phyloP scores from a whole-genome alignment of 2,888 invertebrate genomes.

The Hirtodrosophila trivittata region DNA sequence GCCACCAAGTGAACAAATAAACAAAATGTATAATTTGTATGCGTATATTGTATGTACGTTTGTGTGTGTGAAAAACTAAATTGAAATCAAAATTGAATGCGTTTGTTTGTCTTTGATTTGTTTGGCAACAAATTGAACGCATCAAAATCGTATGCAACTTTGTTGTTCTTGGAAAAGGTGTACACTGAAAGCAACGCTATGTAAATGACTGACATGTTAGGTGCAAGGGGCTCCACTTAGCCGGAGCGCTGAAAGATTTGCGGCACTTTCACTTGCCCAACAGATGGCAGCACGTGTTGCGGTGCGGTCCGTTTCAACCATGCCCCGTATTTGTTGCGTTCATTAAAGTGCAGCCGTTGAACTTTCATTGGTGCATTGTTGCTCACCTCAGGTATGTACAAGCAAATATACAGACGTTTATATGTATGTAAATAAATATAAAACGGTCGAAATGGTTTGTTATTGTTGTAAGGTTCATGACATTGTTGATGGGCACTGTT shows the following conservation, averaged over 20 bases:
- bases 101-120: slow-evolving; percentile 69
- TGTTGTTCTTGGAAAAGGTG: slow-evolving; percentile 49
- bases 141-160: slow-evolving; percentile 59
- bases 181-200: slow-evolving; percentile 53
- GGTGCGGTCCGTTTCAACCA: slow-evolving; percentile 1
- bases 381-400: slow-evolving; percentile 49
- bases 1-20: slow-evolving; percentile 57
- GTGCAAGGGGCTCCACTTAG: slow-evolving; percentile 60
- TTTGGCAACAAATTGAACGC: slow-evolving; percentile 78
- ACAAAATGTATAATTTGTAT: slow-evolving; percentile 20
- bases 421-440: slow-evolving; percentile 34
- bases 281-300: slow-evolving; percentile 73
- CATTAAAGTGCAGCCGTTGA: slow-evolving; percentile 73
- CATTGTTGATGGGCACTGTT: slow-evolving; percentile 37
- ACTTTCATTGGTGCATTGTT: slow-evolving; percentile 52
- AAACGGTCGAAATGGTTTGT: slow-evolving; percentile 37
- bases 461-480: slow-evolving; percentile 64
- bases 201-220: slow-evolving; percentile 43
- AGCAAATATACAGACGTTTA: slow-evolving; percentile 10
- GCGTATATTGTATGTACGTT: not conserved
- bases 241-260: slow-evolving; percentile 66
- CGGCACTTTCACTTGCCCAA: slow-evolving; percentile 68
- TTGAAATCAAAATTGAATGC: slow-evolving; percentile 48
- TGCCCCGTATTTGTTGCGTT: not conserved
- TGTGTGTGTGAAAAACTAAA: slow-evolving; percentile 30